Percentiles rank a stretch among this genome's conserved stretches.
These are phyloP conservation scores for Odontomyia ornata DNA, from an alignment of 2,888 invertebrate genomes.

Conservation along the genomic window DNA sequence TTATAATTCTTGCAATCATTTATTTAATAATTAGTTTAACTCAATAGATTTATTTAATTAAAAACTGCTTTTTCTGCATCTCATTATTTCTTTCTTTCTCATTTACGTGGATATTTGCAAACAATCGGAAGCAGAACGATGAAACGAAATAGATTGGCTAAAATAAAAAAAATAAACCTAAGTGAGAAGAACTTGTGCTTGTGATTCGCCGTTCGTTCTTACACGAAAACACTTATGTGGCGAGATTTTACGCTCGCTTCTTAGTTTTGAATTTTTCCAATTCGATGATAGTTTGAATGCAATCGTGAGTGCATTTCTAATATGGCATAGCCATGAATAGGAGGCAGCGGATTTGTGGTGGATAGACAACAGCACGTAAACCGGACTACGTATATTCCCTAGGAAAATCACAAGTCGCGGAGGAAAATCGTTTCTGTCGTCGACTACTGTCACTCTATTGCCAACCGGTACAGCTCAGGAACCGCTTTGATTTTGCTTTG, in stretches of 20 bases:
- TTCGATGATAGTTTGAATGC: neutral
- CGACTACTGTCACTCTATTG: slow-evolving; percentile 9
- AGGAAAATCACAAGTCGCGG: neutral
- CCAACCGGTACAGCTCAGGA: neutral
- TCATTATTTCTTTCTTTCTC: no score
- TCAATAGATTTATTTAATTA: neutral
- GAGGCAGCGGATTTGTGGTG: no score
- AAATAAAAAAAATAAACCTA: neutral
- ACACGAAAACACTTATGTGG: slow-evolving; percentile 40
- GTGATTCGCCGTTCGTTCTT: neutral
- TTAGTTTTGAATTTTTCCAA: slow-evolving; percentile 20
- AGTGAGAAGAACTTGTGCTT: neutral
- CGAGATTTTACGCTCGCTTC: slow-evolving; percentile 20
- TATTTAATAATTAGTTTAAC: neutral
- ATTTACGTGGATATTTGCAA: neutral
- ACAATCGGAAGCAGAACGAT: neutral
- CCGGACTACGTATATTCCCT: neutral
- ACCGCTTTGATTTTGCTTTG: neutral
- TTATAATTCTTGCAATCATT: neutral
- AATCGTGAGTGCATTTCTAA: slow-evolving; percentile 23
- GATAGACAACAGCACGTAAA: neutral
- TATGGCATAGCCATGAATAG: neutral
- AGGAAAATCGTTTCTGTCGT: slow-evolving; percentile 1
- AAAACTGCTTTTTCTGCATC: neutral
- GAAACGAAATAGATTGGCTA: neutral